phyloP scores from a whole-genome alignment of 2,113 vertebrate genomes.

The Herpetotheres cachinnans region DNA sequence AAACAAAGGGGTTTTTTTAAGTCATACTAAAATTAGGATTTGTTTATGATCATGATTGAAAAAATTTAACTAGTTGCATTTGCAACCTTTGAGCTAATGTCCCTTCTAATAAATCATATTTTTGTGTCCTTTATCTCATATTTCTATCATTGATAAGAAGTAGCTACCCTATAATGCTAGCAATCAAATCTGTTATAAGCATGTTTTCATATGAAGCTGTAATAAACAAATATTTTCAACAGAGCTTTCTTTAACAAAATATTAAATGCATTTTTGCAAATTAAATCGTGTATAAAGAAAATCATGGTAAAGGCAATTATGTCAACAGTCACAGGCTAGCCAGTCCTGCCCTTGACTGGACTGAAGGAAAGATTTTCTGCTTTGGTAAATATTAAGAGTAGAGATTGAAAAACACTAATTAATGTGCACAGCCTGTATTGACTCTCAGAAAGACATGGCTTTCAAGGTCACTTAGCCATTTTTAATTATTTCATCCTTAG shows the following conservation, averaged over 20 bases:
- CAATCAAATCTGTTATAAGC: background rate
- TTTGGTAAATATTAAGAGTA: slow-evolving; percentile 34
- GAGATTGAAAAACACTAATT: slow-evolving; percentile 27
- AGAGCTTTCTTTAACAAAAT: background rate
- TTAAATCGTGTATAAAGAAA: background rate
- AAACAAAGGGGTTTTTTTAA: background rate
- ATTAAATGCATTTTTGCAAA: background rate
- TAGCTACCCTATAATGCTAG: background rate
- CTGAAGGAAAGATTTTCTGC: background rate
- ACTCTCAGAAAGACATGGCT: background rate
- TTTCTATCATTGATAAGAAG: background rate
- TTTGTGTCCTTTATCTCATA: background rate
- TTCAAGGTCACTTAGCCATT: slow-evolving; percentile 13
- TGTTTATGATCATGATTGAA: background rate
- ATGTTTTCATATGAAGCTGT: background rate
- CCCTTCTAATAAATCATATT: background rate
- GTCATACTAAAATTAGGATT: background rate
- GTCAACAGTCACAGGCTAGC: background rate
- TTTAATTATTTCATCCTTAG: slow-evolving; percentile 26
- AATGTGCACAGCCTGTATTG: background rate
- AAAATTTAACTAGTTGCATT: background rate
- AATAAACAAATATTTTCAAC: background rate
- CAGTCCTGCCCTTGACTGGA: background rate
- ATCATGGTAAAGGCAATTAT: background rate
- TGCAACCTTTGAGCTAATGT: background rate